Conservation (phyloP, 2,797 vertebrate genomes). For the Dicrostonyx torquatus region DNA sequence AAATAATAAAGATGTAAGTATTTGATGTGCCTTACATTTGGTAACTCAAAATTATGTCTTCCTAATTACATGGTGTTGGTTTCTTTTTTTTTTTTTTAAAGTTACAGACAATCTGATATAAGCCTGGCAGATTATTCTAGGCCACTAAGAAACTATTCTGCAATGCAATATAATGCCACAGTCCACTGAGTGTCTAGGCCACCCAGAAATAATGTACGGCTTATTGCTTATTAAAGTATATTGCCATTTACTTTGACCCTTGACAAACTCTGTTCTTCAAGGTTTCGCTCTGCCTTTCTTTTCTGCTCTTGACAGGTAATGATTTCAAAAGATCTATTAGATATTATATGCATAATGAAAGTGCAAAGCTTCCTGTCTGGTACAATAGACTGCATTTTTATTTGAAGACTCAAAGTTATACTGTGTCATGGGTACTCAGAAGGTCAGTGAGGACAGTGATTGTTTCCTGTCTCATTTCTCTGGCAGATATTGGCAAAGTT, state of each 20-base stretch:
- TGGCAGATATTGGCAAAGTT: constrained; percentile 68
- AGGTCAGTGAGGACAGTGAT: constrained; percentile 68
- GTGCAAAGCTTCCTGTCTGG: constrained; percentile 77
- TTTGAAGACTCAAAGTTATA: constrained; percentile 75
- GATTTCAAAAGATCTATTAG: constrained; percentile 82
- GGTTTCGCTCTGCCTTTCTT: constrained; percentile 75
- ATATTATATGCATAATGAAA: constrained; percentile 82
- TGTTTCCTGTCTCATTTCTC: constrained; percentile 62
- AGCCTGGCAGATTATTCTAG: neutral
- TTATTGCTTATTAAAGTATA: constrained; percentile 79
- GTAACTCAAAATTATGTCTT: constrained; percentile 13
- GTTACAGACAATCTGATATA: neutral
- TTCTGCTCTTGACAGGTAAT: constrained; percentile 77
- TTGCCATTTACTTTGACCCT: constrained; percentile 80
- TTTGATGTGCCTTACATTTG: neutral
- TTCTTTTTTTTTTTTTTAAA: neutral
- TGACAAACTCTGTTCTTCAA: constrained; percentile 79
- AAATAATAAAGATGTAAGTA: neutral
- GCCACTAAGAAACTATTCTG: constrained; percentile 52
- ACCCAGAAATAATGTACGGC: constrained; percentile 68
- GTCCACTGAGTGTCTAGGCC: constrained; percentile 73
- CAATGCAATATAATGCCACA: constrained; percentile 65
- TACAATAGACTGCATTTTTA: constrained; percentile 79
- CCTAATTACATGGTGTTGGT: neutral
- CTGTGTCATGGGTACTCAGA: constrained; percentile 60